A percentile compares a stretch with the other conserved stretches of the same genome.
These are phyloP conservation scores for Ondatra zibethicus DNA, from an alignment of 2,113 vertebrate species.

Conservation along the genomic window DNA sequence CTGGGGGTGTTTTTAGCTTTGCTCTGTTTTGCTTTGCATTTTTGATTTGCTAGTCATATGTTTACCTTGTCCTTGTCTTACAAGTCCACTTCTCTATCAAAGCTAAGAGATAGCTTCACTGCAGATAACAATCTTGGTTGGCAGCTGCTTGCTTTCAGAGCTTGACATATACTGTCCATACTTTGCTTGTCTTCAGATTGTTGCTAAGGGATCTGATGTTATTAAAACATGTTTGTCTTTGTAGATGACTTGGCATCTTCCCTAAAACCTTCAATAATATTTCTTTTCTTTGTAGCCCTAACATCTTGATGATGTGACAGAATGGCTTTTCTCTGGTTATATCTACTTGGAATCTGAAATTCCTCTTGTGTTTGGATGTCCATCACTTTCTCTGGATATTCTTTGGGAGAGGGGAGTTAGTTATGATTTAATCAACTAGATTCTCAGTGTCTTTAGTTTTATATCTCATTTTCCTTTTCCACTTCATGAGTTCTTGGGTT, in stretches of 20 bases:
- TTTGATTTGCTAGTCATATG: neutral
- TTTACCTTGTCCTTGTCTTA: neutral
- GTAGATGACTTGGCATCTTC: neutral
- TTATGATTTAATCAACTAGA: neutral
- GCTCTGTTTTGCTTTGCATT: neutral
- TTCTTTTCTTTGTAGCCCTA: neutral
- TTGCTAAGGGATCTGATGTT: neutral
- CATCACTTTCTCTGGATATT: neutral
- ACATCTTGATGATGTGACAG: neutral
- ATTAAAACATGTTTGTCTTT: neutral
- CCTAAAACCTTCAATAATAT: neutral
- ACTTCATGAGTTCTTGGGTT: neutral
- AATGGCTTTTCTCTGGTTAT: neutral
- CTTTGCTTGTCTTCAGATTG: neutral
- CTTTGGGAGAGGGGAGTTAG: neutral
- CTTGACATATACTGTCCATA: neutral
- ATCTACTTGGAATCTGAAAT: neutral
- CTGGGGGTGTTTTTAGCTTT: neutral
- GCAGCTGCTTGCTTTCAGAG: neutral
- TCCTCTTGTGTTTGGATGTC: neutral
- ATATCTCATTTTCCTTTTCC: neutral
- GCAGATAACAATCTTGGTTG: neutral
- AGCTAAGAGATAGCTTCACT: neutral
- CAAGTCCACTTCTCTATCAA: neutral
- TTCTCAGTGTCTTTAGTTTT: neutral